Evolutionary conservation across 2,797 vertebrate genomes (phyloP), one percentile per base, ranked within the genome.

Genomic region (Sorex maritimensis): DNA sequence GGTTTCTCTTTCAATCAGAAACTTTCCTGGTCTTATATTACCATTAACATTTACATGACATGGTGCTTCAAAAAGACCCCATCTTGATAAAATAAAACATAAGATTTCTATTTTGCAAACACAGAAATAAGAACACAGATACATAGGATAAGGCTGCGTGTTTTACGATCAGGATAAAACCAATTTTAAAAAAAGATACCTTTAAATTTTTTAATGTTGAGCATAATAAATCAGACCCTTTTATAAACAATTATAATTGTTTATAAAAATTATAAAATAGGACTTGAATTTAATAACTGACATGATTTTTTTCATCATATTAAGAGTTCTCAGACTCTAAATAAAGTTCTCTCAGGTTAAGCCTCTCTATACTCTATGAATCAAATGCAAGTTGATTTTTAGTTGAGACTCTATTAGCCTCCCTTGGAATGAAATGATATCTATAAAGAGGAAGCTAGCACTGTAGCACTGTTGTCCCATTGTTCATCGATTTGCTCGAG

Each of bases 1-100:
- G 41, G 55, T 93, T 90, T 85, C 30, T n/a, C 61, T 93, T 94
- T 87, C 92, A 93, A 90, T 89, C 30, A 91, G 24, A 30, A 89
- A 65, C 11, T 78, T 75, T 84, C 41, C 38, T 95, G 52, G 4
- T 80, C 65, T 67, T 19, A 80, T 14, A 6, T 21, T 86, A 77
- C 17, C 28, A 82, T 72, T 93, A n/a, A 49, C 92, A 92, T 77
- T 81, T 91, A 38, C 30, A 86, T 80, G 85, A 92, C 71, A 3
- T 41, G 6, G 24, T 81, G 14, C 49, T 84, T 83, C 26, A 26
- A 77, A 93, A 86, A 12, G 78, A 67, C 7, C 41, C 55, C 80
- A 87, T 2, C 0, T 90, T 86, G 34, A 44, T 52, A 68, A 90
- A 89, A 85, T 79, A 88, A 92, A 41, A 55, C 30, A 28, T 2